phyloP scores from a whole-genome alignment of 2,888 invertebrate genomes.

The Oscheius onirici region DNA sequence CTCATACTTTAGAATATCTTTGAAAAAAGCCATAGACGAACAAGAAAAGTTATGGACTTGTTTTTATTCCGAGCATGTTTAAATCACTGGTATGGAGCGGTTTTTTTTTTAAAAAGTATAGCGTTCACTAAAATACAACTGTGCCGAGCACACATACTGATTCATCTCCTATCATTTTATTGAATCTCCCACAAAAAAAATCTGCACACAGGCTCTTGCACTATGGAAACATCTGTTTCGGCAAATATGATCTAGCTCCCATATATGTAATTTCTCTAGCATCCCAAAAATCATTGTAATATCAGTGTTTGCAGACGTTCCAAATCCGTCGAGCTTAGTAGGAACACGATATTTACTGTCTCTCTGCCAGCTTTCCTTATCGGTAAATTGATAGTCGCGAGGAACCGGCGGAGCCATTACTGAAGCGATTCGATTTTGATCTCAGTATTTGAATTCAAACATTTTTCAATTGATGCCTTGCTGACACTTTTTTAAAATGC shows the following conservation, averaged over 20 bases:
- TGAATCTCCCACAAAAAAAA: constrained; percentile 28
- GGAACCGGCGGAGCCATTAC: constrained; percentile 1
- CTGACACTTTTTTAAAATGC: too few relatives aligned
- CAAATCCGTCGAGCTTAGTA: neutral
- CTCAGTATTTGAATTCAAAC: neutral
- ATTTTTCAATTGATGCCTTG: too few relatives aligned
- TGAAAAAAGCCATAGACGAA: too few relatives aligned
- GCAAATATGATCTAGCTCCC: neutral
- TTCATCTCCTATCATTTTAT: constrained; percentile 7
- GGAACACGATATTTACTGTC: constrained; percentile 23
- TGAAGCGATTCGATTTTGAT: neutral
- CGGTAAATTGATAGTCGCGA: constrained; percentile 20
- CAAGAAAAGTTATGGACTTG: too few relatives aligned
- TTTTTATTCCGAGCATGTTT: too few relatives aligned
- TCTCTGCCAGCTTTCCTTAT: constrained; percentile 22
- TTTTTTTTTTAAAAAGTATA: too few relatives aligned
- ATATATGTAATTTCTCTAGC: neutral
- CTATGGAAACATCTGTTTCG: constrained; percentile 8
- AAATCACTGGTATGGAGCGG: too few relatives aligned
- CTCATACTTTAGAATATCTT: too few relatives aligned
- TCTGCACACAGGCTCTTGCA: constrained; percentile 18
- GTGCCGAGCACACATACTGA: constrained; percentile 16
- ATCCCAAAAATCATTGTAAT: neutral
- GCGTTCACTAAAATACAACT: too few relatives aligned
- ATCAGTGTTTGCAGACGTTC: constrained; percentile 1